These are phyloP conservation scores for Scartelaos histophorus DNA, from an alignment of 2,113 vertebrate species.

Conservation along the genomic window DNA sequence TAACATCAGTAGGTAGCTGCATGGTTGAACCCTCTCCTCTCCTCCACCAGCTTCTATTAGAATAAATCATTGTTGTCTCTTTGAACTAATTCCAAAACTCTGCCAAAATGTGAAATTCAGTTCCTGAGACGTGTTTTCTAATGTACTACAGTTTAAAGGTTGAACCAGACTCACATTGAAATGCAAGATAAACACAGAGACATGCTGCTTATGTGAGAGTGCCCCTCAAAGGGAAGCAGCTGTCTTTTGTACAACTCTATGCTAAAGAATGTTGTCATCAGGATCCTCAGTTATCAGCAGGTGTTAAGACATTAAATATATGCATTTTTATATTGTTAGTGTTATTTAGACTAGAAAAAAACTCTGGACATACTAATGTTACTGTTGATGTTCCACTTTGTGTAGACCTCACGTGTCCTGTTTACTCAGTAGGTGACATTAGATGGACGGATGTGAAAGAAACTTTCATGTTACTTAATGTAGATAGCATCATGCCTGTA, in stretches of 20 bases:
- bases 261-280: constrained; percentile 5
- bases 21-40: constrained; percentile 32
- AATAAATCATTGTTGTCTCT: constrained; percentile 14
- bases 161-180: constrained; percentile 40
- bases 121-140: constrained; percentile 5
- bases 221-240: constrained; percentile 26
- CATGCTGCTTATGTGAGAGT: constrained; percentile 13
- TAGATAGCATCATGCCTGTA: constrained; percentile 62
- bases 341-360: background rate
- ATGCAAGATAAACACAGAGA: constrained; percentile 8
- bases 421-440: constrained; percentile 16
- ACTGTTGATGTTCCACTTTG: constrained; percentile 14
- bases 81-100: constrained; percentile 11
- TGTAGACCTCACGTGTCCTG: background rate
- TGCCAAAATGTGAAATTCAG: background rate
- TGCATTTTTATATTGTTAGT: constrained; percentile 3
- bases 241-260: constrained; percentile 17
- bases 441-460: constrained; percentile 57
- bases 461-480: constrained; percentile 41
- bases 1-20: constrained; percentile 16
- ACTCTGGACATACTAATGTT: background rate
- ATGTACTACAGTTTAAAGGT: constrained; percentile 20
- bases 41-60: constrained; percentile 15
- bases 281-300: background rate
- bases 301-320: constrained; percentile 4